Conservation (phyloP, 2,113 vertebrate genomes). For the Mustela lutreola region DNA sequence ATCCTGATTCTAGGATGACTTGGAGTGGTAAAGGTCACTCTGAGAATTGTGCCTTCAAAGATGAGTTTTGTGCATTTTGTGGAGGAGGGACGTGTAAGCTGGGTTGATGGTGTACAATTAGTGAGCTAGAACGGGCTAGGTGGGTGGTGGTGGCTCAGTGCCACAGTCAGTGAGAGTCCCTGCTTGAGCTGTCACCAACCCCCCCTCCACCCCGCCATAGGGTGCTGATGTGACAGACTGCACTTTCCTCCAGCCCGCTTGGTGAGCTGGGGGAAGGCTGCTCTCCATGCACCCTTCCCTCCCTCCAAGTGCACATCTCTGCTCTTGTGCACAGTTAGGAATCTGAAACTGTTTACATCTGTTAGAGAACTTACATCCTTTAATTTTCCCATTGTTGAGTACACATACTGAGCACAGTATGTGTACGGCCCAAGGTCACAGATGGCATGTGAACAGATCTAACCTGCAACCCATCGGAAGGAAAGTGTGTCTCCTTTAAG, state of each 20-base stretch:
- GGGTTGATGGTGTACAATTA: not conserved
- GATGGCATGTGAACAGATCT: not conserved
- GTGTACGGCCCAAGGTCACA: not conserved
- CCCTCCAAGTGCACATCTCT: not conserved
- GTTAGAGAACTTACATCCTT: not conserved
- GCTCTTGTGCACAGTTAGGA: not conserved
- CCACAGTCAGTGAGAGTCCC: not conserved
- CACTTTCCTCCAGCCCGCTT: not conserved
- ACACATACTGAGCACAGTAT: not conserved
- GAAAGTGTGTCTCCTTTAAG: not conserved
- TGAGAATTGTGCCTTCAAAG: not conserved
- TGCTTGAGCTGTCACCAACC: too few relatives aligned
- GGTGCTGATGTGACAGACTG: not conserved
- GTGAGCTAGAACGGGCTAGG: not conserved
- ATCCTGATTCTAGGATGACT: not conserved
- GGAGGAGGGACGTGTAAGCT: not conserved
- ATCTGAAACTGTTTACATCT: conserved; percentile 7
- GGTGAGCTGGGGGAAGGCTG: not conserved
- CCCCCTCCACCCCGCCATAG: too few relatives aligned
- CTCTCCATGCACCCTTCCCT: not conserved
- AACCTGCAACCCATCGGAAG: not conserved
- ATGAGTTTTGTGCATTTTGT: not conserved
- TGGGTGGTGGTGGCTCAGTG: not conserved
- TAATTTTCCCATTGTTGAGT: not conserved
- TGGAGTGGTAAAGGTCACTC: not conserved